Percentiles rank a stretch among this genome's conserved stretches.
These are phyloP conservation scores for Gonioctena quinquepunctata DNA, from an alignment of 1,140 invertebrate genomes.

Conservation along the genomic window DNA sequence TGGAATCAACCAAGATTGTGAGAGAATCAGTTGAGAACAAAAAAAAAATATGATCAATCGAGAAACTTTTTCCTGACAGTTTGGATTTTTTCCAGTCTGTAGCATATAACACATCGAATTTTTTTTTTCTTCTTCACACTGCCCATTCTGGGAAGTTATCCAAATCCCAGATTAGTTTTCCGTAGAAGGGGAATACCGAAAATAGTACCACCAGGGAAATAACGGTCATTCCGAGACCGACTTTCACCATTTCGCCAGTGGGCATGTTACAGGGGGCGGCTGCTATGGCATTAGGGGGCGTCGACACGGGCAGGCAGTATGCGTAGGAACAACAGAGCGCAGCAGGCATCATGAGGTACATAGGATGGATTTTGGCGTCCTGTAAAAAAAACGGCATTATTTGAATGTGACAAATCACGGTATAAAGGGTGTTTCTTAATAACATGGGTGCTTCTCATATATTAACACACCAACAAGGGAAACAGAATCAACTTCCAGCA, in stretches of 20 bases:
- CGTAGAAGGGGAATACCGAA: slow-evolving; percentile 57
- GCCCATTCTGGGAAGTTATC: slow-evolving; percentile 61
- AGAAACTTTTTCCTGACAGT: no score
- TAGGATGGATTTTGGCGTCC: slow-evolving; percentile 69
- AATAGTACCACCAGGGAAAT: slow-evolving; percentile 52
- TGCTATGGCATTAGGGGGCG: slow-evolving; percentile 93
- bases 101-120: no score
- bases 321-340: slow-evolving; percentile 78
- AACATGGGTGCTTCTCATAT: no score
- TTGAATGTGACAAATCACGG: no score
- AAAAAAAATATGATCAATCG: no score
- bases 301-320: slow-evolving; percentile 75
- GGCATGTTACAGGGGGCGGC: slow-evolving; percentile 78
- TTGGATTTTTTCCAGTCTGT: no score
- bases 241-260: slow-evolving; percentile 73
- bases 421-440: no score
- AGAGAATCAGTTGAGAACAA: no score
- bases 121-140: background rate
- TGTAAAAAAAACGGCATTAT: slow-evolving; percentile 26
- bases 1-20: no score
- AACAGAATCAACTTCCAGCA: no score
- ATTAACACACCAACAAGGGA: no score
- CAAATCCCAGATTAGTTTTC: slow-evolving; percentile 61
- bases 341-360: slow-evolving; percentile 86
- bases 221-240: slow-evolving; percentile 51